These are phyloP conservation scores for Temnopleurus reevesii DNA, from an alignment of 53 echinoderm and acorn worm genomes.

Conservation along the genomic window DNA sequence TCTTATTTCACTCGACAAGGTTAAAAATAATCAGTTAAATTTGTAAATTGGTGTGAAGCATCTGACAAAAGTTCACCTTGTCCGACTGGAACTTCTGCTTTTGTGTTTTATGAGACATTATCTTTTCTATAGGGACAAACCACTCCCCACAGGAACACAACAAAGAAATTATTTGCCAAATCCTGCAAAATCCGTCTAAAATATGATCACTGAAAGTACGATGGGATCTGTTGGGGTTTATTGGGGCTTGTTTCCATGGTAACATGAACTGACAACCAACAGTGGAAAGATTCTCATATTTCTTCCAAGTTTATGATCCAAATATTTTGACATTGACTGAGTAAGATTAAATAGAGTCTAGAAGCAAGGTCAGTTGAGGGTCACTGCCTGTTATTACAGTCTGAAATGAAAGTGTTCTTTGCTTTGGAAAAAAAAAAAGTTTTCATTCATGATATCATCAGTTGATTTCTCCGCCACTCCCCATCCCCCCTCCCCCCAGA, in stretches of 20 bases:
- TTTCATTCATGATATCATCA: no score
- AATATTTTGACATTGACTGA: conserved; percentile 30
- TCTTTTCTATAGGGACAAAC: background rate
- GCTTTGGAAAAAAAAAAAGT: background rate
- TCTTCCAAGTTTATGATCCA: conserved; percentile 27
- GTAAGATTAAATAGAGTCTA: conserved; percentile 19
- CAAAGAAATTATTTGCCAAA: conserved; percentile 44
- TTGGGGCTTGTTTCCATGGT: background rate
- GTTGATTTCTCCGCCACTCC: background rate
- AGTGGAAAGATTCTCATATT: background rate
- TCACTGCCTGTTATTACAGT: background rate
- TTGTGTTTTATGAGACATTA: no score
- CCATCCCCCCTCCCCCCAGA: background rate
- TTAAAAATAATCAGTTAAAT: background rate
- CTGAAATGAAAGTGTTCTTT: background rate
- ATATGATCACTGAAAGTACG: background rate
- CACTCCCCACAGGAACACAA: background rate
- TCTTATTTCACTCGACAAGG: background rate
- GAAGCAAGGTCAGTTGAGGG: background rate
- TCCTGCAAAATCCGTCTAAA: conserved; percentile 32
- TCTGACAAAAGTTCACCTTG: no score
- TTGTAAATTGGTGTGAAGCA: background rate
- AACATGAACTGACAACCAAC: conserved; percentile 22
- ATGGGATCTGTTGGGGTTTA: background rate
- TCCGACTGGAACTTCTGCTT: no score